These are phyloP conservation scores for Bellardia bayeri DNA, from an alignment of 2,888 invertebrate genomes.

Conservation along the genomic window DNA sequence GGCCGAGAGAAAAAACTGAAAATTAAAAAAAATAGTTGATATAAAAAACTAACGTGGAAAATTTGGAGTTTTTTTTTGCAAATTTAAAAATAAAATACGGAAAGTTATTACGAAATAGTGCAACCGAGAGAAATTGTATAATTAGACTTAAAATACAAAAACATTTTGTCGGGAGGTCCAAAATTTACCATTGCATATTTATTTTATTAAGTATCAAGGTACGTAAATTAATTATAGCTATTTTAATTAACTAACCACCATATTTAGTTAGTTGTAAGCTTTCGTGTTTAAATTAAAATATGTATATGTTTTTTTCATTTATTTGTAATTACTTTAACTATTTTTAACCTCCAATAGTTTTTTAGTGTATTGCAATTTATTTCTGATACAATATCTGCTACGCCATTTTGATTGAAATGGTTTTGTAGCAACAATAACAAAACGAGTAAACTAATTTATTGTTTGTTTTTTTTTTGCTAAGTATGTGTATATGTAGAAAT, in stretches of 20 bases:
- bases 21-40: not conserved
- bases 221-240: constrained; percentile 1
- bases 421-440: not conserved
- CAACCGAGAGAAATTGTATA: not conserved
- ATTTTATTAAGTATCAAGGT: constrained; percentile 48
- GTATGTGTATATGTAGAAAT: constrained; percentile 18
- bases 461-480: not conserved
- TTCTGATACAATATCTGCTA: constrained; percentile 20
- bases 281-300: not conserved
- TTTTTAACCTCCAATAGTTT: constrained; percentile 30
- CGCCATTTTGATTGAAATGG: constrained; percentile 67
- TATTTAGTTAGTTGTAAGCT: not conserved
- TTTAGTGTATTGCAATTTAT: constrained; percentile 43
- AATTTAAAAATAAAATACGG: not conserved
- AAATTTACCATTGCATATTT: constrained; percentile 2
- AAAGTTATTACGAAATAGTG: not conserved
- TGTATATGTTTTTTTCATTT: not conserved
- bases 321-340: not conserved
- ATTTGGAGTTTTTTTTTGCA: not conserved
- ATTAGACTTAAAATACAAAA: not conserved
- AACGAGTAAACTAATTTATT: not conserved
- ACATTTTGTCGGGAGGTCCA: not conserved
- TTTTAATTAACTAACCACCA: not conserved
- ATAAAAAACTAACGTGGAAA: constrained; percentile 4
- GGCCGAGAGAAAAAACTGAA: constrained; percentile 5